Evolutionary conservation across 2,113 vertebrate species (phyloP).

Genomic region (Archocentrus centrarchus): DNA sequence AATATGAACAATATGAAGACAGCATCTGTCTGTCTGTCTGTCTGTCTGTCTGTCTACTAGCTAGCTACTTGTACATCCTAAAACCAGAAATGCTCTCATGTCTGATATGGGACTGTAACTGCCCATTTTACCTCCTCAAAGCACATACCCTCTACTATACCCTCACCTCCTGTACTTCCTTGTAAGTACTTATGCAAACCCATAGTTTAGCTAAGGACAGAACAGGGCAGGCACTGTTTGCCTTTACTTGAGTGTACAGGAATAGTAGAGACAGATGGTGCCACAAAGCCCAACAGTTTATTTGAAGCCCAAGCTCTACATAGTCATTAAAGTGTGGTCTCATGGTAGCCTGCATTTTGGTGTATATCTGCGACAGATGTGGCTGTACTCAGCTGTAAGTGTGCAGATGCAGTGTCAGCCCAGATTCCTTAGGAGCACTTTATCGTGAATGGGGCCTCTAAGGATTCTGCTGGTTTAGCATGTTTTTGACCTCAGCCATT

Average conservation of each 20-base stretch:
- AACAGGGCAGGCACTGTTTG: constrained; percentile 34
- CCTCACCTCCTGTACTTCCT: not conserved
- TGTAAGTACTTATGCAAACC: not conserved
- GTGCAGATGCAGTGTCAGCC: constrained; percentile 27
- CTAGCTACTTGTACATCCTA: too few species aligned
- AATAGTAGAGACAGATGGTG: constrained; percentile 62
- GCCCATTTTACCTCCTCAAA: not conserved
- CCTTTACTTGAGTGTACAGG: constrained; percentile 34
- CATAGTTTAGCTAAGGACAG: constrained; percentile 17
- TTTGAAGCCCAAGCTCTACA: constrained; percentile 70
- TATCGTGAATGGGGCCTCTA: not conserved
- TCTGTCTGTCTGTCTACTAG: too few species aligned
- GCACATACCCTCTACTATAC: not conserved
- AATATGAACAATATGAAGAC: too few species aligned
- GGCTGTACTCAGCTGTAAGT: constrained; percentile 49
- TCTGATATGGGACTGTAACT: not conserved
- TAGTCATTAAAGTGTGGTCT: constrained; percentile 76
- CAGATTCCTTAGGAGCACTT: constrained; percentile 39
- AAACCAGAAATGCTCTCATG: too few species aligned
- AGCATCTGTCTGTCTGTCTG: too few species aligned
- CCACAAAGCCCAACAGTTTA: constrained; percentile 69
- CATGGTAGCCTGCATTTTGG: constrained; percentile 57
- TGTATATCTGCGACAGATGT: constrained; percentile 74
- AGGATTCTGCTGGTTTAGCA: not conserved
- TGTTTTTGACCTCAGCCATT: constrained; percentile 5